Conservation (phyloP, 2,888 invertebrate species). For the Ophioninae sp. region DNA sequence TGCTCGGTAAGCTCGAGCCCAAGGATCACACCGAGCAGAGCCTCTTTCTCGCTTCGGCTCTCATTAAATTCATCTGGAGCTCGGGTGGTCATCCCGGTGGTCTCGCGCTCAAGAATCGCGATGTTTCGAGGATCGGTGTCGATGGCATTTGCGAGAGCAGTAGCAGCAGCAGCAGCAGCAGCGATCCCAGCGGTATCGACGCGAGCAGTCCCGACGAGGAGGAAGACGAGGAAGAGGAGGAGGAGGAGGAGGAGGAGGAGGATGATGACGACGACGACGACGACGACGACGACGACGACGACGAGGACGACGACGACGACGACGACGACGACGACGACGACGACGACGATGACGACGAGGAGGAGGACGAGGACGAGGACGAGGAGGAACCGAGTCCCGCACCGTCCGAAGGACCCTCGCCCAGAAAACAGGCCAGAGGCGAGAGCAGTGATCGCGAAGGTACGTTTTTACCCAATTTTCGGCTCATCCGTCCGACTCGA, state of each 20-base stretch:
- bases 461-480: slow-evolving; percentile 49
- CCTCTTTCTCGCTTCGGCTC: slow-evolving; percentile 92
- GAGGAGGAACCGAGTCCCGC: slow-evolving; percentile 78
- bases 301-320: no score
- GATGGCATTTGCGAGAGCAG: slow-evolving; percentile 77
- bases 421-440: slow-evolving; percentile 84
- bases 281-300: no score
- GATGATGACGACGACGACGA: background rate
- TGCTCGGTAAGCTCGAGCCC: slow-evolving; percentile 93
- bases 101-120: slow-evolving; percentile 74
- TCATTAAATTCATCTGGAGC: slow-evolving; percentile 96
- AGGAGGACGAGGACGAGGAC: no score
- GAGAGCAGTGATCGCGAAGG: slow-evolving; percentile 77
- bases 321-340: no score
- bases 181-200: slow-evolving; percentile 78
- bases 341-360: no score
- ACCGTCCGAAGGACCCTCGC: slow-evolving; percentile 83
- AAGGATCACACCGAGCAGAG: slow-evolving; percentile 97
- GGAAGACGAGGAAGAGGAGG: slow-evolving; percentile 79
- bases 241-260: slow-evolving; percentile 75
- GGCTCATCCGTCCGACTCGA: background rate
- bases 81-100: slow-evolving; percentile 83
- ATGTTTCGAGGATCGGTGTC: slow-evolving; percentile 70
- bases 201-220: slow-evolving; percentile 77
- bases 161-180: slow-evolving; percentile 77